Evolutionary conservation across 1,140 invertebrate genomes (phyloP), one percentile per base, ranked within the genome.

Genomic region (Drosophila murphyi): DNA sequence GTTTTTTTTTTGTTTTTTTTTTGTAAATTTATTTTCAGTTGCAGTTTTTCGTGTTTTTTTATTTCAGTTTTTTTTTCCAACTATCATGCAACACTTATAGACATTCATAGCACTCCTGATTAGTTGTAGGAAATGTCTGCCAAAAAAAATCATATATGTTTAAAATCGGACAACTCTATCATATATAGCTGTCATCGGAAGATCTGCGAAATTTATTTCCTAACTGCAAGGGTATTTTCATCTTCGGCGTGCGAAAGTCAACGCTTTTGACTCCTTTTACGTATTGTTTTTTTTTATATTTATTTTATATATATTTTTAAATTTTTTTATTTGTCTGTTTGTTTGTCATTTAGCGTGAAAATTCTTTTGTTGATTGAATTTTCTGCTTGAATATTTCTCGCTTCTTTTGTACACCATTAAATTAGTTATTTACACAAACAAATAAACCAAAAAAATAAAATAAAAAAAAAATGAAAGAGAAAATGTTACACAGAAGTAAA

Each of bases 341-440:
- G 4, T 43, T 51, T 54, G 35, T n/a, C 34, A 50, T 60, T 68
- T 56, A 74, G 51, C 65, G 65, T 74, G 63, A 51, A 75, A 82
- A 81, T 65, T 85, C 72, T 61, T 78, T 50, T 54, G 51, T 64
- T 73, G 76, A 77, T 62, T 35, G 29, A 68, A 70, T 80, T 82
- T 80, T 83, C 69, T 75, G 63, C 74, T 50, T 67, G 34, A 61
- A 29, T 65, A 71, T 82, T 75, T 59, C 5, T 32, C 29, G 7
- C 59, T 34, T 10, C 12, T 32, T 71, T 64, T 75, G 54, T 71
- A 75, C 54, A 75, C 39, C 34, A 45, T 72, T 37, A 51, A 61
- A 50, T 72, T 57, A 73, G 29, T 68, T 76, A 76, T 76, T 68
- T 76, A 76, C 70, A 76, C 52, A 51, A 54, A 35, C n/a, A 50